Base-by-base conservation (phyloP, 1,140 invertebrate species). In the Euglossa dilemma region DNA sequence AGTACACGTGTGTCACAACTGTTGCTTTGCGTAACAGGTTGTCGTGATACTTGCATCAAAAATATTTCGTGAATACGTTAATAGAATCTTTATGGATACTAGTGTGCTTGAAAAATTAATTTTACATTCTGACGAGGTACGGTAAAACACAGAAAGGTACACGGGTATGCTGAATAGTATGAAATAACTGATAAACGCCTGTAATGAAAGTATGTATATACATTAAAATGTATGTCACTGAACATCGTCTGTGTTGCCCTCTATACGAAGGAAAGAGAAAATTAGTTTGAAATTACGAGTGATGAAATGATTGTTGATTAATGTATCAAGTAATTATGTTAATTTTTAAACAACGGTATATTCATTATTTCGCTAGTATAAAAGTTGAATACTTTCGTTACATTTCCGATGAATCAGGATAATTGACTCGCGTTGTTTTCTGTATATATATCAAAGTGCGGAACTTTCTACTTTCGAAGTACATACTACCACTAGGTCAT, bases 11-110 rank as follows among this genome's bases (percentile, higher is more conserved):
- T 70, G 47, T 14, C 45, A 72, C n/a, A 80, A 66, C 28, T 72
- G 76, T 84, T 84, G 78, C 71, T 81, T 75, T 61, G 66, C 67
- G 76, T 79, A 80, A 84, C 54, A 84, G 69, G 64, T 78, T 80
- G 71, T 70, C 36, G n/a, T 23, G 6, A 45, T 50, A 59, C 12
- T 23, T 63, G 11, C 16, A 14, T 16, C 3, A 18, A 59, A 73
- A 75, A 85, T 76, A 36, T 16, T 45, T 45, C 4, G 50, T 2
- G n/a, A 63, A 28, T 45, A n/a, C 20, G 28, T 63, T 47, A 11
- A 67, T 18, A 54, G 11, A 23, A 56, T 25, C 4, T 2, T 2
- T 16, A 76, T 45, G 57, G 72, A 82, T 54, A 36, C 50, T 0
- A 52, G 25, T 57, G 72, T 70, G 2, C 57, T 76, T 16, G 72